A percentile compares a stretch with the other conserved stretches of the same genome.
Conservation (phyloP, 2,113 vertebrate species). For the zebrafish (Danio rerio) region DNA sequence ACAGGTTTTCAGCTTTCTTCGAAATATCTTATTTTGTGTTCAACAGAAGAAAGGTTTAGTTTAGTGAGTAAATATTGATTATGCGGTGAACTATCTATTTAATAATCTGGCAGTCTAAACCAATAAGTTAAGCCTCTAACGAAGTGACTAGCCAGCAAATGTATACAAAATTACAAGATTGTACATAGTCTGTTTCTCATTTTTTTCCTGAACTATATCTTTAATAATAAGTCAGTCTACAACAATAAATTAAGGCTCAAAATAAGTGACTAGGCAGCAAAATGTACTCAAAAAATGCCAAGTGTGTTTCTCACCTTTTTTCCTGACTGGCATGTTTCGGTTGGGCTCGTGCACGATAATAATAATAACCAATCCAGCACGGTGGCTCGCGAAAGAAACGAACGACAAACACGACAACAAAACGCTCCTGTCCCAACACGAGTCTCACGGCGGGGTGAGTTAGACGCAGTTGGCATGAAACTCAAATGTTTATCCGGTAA, state of each 20-base stretch:
- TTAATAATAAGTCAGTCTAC: too few relatives aligned
- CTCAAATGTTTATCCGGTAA: conserved; percentile 44
- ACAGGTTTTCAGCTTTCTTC: too few relatives aligned
- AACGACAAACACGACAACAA: conserved; percentile 28
- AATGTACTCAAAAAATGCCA: too few relatives aligned
- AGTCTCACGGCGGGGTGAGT: conserved; percentile 36
- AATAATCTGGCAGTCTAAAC: neutral
- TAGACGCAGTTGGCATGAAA: conserved; percentile 42
- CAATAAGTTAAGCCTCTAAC: neutral
- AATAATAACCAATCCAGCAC: conserved; percentile 34
- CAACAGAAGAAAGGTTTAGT: too few relatives aligned
- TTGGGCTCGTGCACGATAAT: conserved; percentile 41
- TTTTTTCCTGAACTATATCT: too few relatives aligned
- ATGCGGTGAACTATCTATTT: too few relatives aligned
- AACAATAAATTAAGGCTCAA: too few relatives aligned
- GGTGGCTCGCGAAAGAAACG: conserved; percentile 41
- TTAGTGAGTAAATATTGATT: too few relatives aligned
- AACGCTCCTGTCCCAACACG: conserved; percentile 19
- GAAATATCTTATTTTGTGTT: too few relatives aligned
- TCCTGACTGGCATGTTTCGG: conserved; percentile 87
- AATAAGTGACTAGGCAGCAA: too few relatives aligned
- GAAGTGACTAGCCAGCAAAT: neutral
- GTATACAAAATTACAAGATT: too few relatives aligned
- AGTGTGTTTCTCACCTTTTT: conserved; percentile 83
- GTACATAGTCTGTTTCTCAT: too few relatives aligned